A percentile compares a stretch with the other conserved stretches of the same genome.
phyloP scores from a whole-genome alignment of 1,140 invertebrate species.

The Notospermus geniculatus region DNA sequence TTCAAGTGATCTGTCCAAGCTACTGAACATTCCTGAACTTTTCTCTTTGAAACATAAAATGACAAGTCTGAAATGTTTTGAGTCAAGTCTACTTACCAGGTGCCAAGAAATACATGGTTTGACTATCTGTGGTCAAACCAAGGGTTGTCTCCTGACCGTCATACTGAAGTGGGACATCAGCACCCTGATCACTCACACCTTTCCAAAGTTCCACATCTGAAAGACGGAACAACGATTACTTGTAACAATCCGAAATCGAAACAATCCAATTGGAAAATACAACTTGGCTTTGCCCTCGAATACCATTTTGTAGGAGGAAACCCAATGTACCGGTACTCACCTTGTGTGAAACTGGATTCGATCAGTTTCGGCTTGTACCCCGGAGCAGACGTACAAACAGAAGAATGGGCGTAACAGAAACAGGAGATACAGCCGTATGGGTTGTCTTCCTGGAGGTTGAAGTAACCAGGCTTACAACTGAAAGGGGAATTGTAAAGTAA shows the following conservation, averaged over 20 bases:
- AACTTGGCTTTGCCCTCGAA: too few species aligned
- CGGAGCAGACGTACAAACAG: conserved; percentile 79
- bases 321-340: too few species aligned
- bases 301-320: too few species aligned
- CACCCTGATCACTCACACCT: conserved; percentile 66
- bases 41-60: too few species aligned
- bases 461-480: conserved; percentile 93
- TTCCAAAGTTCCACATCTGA: conserved; percentile 83
- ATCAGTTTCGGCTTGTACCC: conserved; percentile 73
- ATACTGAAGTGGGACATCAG: conserved; percentile 65
- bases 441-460: conserved; percentile 85
- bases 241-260: too few species aligned
- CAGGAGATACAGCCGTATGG: conserved; percentile 96
- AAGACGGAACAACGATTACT: too few species aligned
- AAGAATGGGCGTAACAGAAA: conserved; percentile 97
- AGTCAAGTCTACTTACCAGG: conserved; percentile 64
- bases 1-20: too few species aligned
- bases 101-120: conserved; percentile 81
- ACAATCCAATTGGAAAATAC: too few species aligned
- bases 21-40: too few species aligned
- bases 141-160: conserved; percentile 79
- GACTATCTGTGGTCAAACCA: conserved; percentile 68
- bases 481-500: too few species aligned
- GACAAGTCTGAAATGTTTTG: too few species aligned
- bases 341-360: conserved; percentile 55